Evolutionary conservation across 2,888 invertebrate genomes (phyloP).

Genomic region (Agriopis leucophaearia): DNA sequence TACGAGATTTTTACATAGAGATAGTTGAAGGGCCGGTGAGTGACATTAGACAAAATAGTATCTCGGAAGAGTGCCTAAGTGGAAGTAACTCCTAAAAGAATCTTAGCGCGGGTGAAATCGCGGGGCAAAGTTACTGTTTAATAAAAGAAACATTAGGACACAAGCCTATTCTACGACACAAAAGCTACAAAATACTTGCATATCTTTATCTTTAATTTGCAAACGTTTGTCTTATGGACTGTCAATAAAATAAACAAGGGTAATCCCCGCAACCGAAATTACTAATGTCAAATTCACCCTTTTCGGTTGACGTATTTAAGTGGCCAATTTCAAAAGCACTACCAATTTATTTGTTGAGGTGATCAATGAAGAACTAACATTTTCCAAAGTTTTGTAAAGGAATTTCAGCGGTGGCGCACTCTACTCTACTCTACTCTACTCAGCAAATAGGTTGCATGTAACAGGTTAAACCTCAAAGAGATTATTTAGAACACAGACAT

Average conservation of each 20-base stretch:
- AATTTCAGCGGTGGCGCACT: neutral
- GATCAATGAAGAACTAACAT: neutral
- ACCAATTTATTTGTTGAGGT: neutral
- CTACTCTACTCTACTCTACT: neutral
- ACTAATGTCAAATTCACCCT: constrained; percentile 20
- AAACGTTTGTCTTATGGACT: neutral
- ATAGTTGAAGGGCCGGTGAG: no score
- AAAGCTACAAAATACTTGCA: no score
- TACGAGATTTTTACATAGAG: no score
- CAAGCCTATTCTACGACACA: no score
- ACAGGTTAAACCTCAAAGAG: constrained; percentile 9
- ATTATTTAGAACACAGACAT: no score
- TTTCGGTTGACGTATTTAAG: constrained; percentile 18
- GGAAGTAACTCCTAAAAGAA: no score
- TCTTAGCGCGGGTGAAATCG: no score
- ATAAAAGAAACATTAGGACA: no score
- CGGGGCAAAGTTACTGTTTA: no score
- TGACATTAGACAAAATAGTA: no score
- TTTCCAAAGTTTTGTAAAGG: neutral
- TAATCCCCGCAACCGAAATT: constrained; percentile 7
- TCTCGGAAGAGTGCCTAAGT: no score
- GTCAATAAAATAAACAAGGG: constrained; percentile 7
- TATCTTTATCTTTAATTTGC: neutral
- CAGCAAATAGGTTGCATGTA: neutral
- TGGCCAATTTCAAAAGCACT: constrained; percentile 16